A percentile compares a stretch with the other conserved stretches of the same genome.
These are phyloP conservation scores for Agrilus mali DNA, from an alignment of 2,888 invertebrate species.

Conservation along the genomic window DNA sequence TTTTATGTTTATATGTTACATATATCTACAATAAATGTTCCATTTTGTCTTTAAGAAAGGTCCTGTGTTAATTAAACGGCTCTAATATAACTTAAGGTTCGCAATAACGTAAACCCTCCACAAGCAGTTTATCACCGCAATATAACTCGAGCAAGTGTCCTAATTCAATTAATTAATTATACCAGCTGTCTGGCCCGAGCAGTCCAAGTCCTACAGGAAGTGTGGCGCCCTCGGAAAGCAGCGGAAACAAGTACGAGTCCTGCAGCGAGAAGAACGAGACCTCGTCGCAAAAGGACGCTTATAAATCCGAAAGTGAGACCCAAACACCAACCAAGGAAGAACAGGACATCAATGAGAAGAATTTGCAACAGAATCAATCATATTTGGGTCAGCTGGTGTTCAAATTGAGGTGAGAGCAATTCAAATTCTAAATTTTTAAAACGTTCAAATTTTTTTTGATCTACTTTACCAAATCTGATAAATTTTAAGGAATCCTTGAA, in stretches of 20 bases:
- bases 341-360: constrained; percentile 45
- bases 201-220: constrained; percentile 31
- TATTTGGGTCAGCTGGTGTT: constrained; percentile 82
- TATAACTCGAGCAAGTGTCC: too few relatives aligned
- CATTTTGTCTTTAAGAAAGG: too few relatives aligned
- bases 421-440: too few relatives aligned
- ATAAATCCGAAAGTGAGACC: constrained; percentile 36
- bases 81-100: too few relatives aligned
- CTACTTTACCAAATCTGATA: too few relatives aligned
- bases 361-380: constrained; percentile 44
- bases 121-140: too few relatives aligned
- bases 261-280: constrained; percentile 18
- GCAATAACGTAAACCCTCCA: too few relatives aligned
- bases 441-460: too few relatives aligned
- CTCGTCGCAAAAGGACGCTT: constrained; percentile 31
- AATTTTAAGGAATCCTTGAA: too few relatives aligned
- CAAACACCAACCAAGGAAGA: constrained; percentile 41
- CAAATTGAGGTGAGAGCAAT: constrained; percentile 52
- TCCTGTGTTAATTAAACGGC: too few relatives aligned
- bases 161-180: not conserved
- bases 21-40: too few relatives aligned
- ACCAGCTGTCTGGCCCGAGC: constrained; percentile 30
- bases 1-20: too few relatives aligned
- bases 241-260: constrained; percentile 21
- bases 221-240: constrained; percentile 27